These are phyloP conservation scores for Heliconius ethilla DNA, from an alignment of 2,888 invertebrate species.

Conservation along the genomic window DNA sequence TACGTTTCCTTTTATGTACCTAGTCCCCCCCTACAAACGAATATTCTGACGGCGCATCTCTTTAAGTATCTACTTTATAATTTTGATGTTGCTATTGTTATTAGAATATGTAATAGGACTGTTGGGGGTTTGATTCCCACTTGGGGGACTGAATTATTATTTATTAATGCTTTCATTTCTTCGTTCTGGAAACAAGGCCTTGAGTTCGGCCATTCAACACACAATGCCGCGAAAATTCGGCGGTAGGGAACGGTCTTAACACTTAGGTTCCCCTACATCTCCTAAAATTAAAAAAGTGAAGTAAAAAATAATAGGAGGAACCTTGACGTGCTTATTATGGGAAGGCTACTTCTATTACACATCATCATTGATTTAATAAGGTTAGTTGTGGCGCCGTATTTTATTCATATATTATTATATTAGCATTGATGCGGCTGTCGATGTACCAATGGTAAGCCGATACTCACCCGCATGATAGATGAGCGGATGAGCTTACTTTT, in stretches of 20 bases:
- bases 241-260: too few relatives aligned
- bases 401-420: conserved; percentile 49
- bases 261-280: too few relatives aligned
- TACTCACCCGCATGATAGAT: conserved; percentile 46
- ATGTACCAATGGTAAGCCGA: conserved; percentile 57
- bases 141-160: too few relatives aligned
- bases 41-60: conserved; percentile 49
- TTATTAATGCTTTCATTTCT: too few relatives aligned
- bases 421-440: conserved; percentile 52
- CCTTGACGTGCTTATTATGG: conserved; percentile 6
- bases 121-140: too few relatives aligned
- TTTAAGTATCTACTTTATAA: conserved; percentile 40
- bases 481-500: conserved; percentile 39
- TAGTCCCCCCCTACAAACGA: conserved; percentile 44
- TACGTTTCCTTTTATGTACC: conserved; percentile 42
- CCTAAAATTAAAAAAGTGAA: too few relatives aligned
- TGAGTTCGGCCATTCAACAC: too few relatives aligned
- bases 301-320: too few relatives aligned
- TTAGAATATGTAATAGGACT: conserved; percentile 26
- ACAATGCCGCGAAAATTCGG: too few relatives aligned
- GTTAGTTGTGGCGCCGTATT: conserved; percentile 56
- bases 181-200: too few relatives aligned
- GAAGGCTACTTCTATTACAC: conserved; percentile 10
- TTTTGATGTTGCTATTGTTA: conserved; percentile 34
- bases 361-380: conserved; percentile 13